These are phyloP conservation scores for Myripristis murdjan DNA, from an alignment of 2,797 vertebrate genomes.

Conservation along the genomic window DNA sequence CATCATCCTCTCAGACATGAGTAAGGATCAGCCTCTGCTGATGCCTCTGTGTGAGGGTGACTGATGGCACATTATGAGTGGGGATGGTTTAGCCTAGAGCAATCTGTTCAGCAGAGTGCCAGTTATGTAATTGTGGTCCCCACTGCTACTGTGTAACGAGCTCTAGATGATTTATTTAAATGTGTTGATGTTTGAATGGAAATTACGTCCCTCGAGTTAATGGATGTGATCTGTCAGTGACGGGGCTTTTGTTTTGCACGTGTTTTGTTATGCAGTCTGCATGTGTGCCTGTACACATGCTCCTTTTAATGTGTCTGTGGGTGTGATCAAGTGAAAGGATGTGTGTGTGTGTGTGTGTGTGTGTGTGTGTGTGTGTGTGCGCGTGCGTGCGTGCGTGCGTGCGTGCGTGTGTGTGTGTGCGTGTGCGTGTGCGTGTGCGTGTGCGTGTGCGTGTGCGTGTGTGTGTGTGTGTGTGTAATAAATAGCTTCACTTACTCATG, in stretches of 20 bases:
- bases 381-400: no score
- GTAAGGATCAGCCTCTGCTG: constrained; percentile 39
- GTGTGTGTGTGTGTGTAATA: constrained; percentile 13
- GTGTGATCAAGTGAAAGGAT: constrained; percentile 60
- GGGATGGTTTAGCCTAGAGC: constrained; percentile 55
- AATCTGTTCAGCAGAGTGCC: constrained; percentile 59
- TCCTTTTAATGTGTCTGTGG: constrained; percentile 57
- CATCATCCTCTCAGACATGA: constrained; percentile 51
- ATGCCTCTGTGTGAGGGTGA: constrained; percentile 40
- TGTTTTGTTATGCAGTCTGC: constrained; percentile 42
- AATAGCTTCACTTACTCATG: constrained; percentile 40
- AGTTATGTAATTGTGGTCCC: constrained; percentile 70
- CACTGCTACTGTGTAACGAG: constrained; percentile 55
- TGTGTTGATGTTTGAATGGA: constrained; percentile 53
- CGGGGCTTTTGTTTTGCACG: constrained; percentile 53
- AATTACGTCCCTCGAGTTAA: constrained; percentile 35
- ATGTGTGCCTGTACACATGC: constrained; percentile 27
- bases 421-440: constrained; percentile 34
- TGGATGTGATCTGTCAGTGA: constrained; percentile 42
- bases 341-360: constrained; percentile 45
- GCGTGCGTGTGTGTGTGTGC: no score
- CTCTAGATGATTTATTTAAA: constrained; percentile 63
- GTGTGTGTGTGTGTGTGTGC: constrained; percentile 35
- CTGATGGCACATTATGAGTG: constrained; percentile 42
- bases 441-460: constrained; percentile 47